Conservation (phyloP, 2,797 vertebrate species). For the Anableps anableps region DNA sequence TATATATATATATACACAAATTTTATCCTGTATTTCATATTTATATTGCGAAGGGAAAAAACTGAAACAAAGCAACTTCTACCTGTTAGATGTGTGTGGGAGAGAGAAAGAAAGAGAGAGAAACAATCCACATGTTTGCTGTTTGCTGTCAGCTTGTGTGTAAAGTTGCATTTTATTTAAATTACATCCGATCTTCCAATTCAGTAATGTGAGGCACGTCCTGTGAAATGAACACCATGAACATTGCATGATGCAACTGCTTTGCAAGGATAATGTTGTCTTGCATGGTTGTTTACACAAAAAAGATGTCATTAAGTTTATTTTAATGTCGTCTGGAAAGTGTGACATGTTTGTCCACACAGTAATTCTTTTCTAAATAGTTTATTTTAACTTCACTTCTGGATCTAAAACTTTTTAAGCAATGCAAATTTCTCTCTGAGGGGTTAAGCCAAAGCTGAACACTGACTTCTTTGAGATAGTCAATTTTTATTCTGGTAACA, state of each 20-base stretch:
- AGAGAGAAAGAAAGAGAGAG: not conserved
- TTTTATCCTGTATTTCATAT: no score
- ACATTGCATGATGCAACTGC: conserved; percentile 58
- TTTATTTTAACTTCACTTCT: conserved; percentile 11
- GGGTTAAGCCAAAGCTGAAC: not conserved
- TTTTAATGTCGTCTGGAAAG: conserved; percentile 17
- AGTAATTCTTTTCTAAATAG: not conserved
- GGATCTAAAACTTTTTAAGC: not conserved
- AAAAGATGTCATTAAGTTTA: conserved; percentile 32
- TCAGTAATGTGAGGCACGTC: conserved; percentile 41
- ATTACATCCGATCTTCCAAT: conserved; percentile 30
- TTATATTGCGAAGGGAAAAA: no score
- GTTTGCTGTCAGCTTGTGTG: conserved; percentile 1
- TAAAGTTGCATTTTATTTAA: conserved; percentile 25
- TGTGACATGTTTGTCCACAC: conserved; percentile 12
- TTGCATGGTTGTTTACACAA: conserved; percentile 47
- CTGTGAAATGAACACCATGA: conserved; percentile 47
- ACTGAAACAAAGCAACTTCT: no score
- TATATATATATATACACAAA: no score
- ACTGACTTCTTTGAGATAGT: conserved; percentile 7
- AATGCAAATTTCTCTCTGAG: not conserved
- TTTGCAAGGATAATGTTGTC: conserved; percentile 52
- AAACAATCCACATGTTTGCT: conserved; percentile 10
- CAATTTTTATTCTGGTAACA: not conserved
- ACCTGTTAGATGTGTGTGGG: not conserved